Base-by-base conservation (phyloP, 2,888 invertebrate species). In the Byasa hedistus region DNA sequence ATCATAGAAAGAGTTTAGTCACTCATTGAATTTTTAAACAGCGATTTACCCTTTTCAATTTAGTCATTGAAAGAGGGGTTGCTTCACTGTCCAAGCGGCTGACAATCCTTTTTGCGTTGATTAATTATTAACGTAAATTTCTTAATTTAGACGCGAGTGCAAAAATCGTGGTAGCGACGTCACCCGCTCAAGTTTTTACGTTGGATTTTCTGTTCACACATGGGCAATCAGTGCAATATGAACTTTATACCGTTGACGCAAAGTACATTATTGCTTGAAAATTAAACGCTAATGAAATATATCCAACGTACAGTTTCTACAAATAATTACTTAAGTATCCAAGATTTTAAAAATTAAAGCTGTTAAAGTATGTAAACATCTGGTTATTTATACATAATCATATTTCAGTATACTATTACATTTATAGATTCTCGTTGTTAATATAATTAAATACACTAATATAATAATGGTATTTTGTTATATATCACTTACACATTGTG, bases 51-150 rank as follows among this genome's bases (percentile, higher is more conserved):
- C 91, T 90, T 89, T 89, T 91, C 91, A 91, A 90, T 91, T 67
- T 91, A 90, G 82, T 81, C 85, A 86, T 85, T 80, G 86, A 83
- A 87, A 89, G 85, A 84, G 83, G 89, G 87, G 84, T 82, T 85
- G 86, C 81, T 82, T 84, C 79, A 76, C 87, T 89, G 89, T 89
- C 90, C 90, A 83, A 84, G 83, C 83, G 79, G 81, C 83, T 90
- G 91, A 91, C 88, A 91, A 89, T 86, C 90, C 91, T 91, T 91
- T 91, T 91, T 89, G 83, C 84, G 85, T 72, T 79, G 77, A 75
- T 91, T 84, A 89, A 89, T 91, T 88, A 90, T 91, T 91, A 77
- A 91, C 77, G 82, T 69, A 89, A 87, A 88, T 88, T 86, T 86
- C 90, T 89, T 89, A 86, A 91, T 89, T 89, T 89, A 85, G 87